Percentiles rank a stretch among this genome's conserved stretches.
Evolutionary conservation across 2,888 invertebrate genomes (phyloP).

Genomic region (Melieria picta): DNA sequence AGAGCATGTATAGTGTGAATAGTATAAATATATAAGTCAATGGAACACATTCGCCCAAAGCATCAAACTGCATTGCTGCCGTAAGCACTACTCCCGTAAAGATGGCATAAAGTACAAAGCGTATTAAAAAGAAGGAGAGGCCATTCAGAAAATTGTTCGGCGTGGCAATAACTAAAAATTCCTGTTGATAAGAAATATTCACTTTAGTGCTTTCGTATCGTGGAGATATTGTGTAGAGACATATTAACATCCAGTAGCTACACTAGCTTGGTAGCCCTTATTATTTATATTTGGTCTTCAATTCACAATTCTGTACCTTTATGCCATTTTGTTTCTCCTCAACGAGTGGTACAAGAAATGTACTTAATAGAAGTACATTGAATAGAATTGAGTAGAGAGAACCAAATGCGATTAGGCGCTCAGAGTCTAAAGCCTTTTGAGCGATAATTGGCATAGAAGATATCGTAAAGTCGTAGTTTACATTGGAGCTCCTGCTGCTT

Average conservation of each 20-base stretch:
- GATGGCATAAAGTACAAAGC: conserved; percentile 52
- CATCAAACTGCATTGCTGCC: conserved; percentile 50
- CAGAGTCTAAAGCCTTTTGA: conserved; percentile 46
- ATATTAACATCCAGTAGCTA: too few relatives aligned
- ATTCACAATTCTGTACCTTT: conserved; percentile 63
- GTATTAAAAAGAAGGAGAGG: conserved; percentile 59
- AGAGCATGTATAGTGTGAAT: conserved; percentile 54
- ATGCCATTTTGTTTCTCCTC: conserved; percentile 72
- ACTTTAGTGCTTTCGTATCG: neutral
- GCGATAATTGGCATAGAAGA: conserved; percentile 54
- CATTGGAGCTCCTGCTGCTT: neutral
- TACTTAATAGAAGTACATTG: conserved; percentile 54
- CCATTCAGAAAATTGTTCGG: conserved; percentile 62
- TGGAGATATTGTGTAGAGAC: neutral
- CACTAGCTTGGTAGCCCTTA: too few relatives aligned
- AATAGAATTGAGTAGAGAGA: conserved; percentile 55
- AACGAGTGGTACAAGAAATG: conserved; percentile 69
- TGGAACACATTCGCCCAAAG: conserved; percentile 49
- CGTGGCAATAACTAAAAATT: conserved; percentile 52
- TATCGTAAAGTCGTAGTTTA: conserved; percentile 48
- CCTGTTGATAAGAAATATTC: neutral
- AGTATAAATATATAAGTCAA: conserved; percentile 50
- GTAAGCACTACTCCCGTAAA: conserved; percentile 48
- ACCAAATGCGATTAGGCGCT: conserved; percentile 54
- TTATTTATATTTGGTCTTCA: neutral